A percentile compares a stretch with the other conserved stretches of the same genome.
Evolutionary conservation across 1,140 invertebrate species (phyloP).

Genomic region (Manduca sexta): DNA sequence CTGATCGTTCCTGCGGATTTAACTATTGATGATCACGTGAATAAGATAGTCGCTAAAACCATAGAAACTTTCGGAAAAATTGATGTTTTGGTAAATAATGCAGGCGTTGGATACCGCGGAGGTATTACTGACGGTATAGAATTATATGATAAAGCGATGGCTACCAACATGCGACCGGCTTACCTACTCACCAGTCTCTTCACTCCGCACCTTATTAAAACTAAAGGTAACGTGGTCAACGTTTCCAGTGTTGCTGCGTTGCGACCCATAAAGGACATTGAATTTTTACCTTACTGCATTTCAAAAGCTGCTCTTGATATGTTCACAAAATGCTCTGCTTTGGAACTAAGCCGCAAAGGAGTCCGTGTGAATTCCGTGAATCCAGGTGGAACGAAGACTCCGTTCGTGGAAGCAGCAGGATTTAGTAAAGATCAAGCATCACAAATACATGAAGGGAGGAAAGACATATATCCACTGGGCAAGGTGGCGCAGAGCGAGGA

Average conservation of each 20-base stretch:
- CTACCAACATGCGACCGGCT: slow-evolving; percentile 80
- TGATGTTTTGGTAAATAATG: slow-evolving; percentile 83
- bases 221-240: slow-evolving; percentile 85
- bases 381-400: slow-evolving; percentile 80
- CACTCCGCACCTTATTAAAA: slow-evolving; percentile 80
- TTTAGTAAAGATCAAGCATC: slow-evolving; percentile 25
- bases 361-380: slow-evolving; percentile 85
- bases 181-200: slow-evolving; percentile 83
- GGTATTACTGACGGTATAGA: slow-evolving; percentile 76
- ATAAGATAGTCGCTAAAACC: slow-evolving; percentile 75
- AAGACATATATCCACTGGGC: slow-evolving; percentile 31
- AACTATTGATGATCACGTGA: slow-evolving; percentile 76
- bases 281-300: slow-evolving; percentile 80
- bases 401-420: slow-evolving; percentile 73
- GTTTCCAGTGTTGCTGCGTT: slow-evolving; percentile 84
- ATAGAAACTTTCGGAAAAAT: slow-evolving; percentile 75
- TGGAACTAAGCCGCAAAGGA: slow-evolving; percentile 79
- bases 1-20: slow-evolving; percentile 74
- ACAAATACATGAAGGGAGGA: slow-evolving; percentile 20
- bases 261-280: slow-evolving; percentile 74
- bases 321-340: slow-evolving; percentile 79
- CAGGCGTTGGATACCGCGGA: slow-evolving; percentile 78
- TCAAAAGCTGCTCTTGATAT: slow-evolving; percentile 88
- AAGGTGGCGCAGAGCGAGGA: slow-evolving; percentile 74
- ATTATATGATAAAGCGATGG: slow-evolving; percentile 81